These are phyloP conservation scores for Yponomeuta cagnagella DNA, from an alignment of 2,888 invertebrate genomes.

Conservation along the genomic window DNA sequence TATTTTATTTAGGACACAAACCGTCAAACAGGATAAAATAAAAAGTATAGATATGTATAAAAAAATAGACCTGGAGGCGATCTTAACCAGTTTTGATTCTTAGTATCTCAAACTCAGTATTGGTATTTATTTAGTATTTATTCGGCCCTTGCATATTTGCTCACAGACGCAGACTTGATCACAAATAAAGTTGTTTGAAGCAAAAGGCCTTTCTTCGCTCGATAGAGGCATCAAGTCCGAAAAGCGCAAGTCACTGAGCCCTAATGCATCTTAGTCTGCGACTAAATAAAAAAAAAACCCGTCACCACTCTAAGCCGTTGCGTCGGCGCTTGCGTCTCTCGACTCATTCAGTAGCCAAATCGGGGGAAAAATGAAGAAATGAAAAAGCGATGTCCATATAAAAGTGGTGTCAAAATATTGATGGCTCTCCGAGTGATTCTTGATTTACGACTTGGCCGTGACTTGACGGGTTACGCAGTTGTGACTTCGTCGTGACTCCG, in stretches of 20 bases:
- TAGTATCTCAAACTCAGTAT: too few relatives aligned
- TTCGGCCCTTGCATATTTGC: too few relatives aligned
- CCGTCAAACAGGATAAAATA: too few relatives aligned
- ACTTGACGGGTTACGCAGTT: not conserved
- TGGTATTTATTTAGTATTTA: too few relatives aligned
- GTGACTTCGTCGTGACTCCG: too few relatives aligned
- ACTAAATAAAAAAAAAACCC: not conserved
- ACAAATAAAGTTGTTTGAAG: not conserved
- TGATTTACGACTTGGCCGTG: not conserved
- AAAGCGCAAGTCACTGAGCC: conserved; percentile 14
- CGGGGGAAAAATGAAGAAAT: not conserved
- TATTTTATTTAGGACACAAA: too few relatives aligned
- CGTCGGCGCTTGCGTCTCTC: not conserved
- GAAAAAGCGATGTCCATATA: not conserved
- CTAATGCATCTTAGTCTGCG: conserved; percentile 18
- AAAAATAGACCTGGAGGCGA: too few relatives aligned
- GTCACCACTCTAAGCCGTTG: conserved; percentile 16
- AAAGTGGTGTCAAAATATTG: conserved; percentile 18
- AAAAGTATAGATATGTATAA: too few relatives aligned
- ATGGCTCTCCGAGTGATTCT: not conserved
- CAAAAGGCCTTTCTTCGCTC: not conserved
- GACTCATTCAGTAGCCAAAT: conserved; percentile 12
- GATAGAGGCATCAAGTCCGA: not conserved
- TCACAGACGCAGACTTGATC: too few relatives aligned
- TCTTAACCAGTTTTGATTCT: too few relatives aligned